A percentile compares a stretch with the other conserved stretches of the same genome.
Evolutionary conservation across 1,140 invertebrate species (phyloP).

Genomic region (Scaptomyza graminum): DNA sequence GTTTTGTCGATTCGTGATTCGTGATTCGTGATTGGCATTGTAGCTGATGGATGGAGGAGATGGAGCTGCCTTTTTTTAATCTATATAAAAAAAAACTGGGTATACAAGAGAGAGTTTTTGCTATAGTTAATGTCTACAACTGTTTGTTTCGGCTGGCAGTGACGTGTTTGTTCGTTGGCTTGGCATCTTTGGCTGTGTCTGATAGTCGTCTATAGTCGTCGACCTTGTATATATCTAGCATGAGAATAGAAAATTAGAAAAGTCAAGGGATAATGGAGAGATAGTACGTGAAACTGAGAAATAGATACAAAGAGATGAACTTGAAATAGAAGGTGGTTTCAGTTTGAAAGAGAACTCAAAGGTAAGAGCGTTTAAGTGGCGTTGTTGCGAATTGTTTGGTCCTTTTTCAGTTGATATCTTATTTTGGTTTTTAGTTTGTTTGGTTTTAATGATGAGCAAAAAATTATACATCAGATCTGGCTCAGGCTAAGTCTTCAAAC

Average conservation of each 20-base stretch:
- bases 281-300: neutral
- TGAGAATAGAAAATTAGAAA: too few species aligned
- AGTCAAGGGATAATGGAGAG: neutral
- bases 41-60: conserved; percentile 5
- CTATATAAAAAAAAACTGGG: conserved; percentile 1
- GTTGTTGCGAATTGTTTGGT: conserved; percentile 39
- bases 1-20: neutral
- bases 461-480: conserved; percentile 1
- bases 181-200: conserved; percentile 58
- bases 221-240: conserved; percentile 5
- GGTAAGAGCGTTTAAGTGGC: conserved; percentile 31
- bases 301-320: neutral
- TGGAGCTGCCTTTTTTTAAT: conserved; percentile 18
- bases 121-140: conserved; percentile 26
- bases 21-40: conserved; percentile 29
- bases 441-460: conserved; percentile 4
- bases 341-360: conserved; percentile 1
- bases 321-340: neutral
- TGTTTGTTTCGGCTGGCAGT: conserved; percentile 58
- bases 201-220: conserved; percentile 45
- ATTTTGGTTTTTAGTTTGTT: conserved; percentile 5
- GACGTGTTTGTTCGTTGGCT: conserved; percentile 63
- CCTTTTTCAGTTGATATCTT: conserved; percentile 46
- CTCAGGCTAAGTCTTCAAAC: conserved; percentile 11
- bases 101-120: conserved; percentile 1